phyloP scores from a whole-genome alignment of 2,888 invertebrate genomes.

The Brachylomia viminalis region DNA sequence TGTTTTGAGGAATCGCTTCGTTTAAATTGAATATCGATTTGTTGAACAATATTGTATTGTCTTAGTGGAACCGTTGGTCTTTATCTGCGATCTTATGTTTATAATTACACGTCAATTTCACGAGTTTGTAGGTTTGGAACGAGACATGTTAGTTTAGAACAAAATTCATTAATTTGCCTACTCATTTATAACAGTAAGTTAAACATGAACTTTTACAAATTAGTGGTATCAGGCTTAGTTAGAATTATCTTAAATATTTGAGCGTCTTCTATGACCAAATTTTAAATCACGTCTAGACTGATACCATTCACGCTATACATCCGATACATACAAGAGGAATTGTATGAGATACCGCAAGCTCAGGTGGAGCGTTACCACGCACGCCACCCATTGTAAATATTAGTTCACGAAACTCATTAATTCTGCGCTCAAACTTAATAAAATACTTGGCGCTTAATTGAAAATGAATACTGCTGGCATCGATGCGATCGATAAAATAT shows the following conservation, averaged over 20 bases:
- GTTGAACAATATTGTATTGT: slow-evolving; percentile 71
- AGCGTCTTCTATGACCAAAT: background rate
- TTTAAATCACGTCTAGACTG: slow-evolving; percentile 63
- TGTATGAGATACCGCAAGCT: slow-evolving; percentile 73
- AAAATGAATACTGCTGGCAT: slow-evolving; percentile 89
- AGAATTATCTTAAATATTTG: background rate
- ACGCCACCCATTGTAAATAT: slow-evolving; percentile 89
- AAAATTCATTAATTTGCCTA: background rate
- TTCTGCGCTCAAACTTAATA: slow-evolving; percentile 90
- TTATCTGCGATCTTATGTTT: slow-evolving; percentile 40
- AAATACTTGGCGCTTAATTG: slow-evolving; percentile 91
- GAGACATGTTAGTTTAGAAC: background rate
- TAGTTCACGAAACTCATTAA: slow-evolving; percentile 91
- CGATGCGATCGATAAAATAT: slow-evolving; percentile 90
- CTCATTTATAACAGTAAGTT: background rate
- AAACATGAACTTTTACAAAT: background rate
- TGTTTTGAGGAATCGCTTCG: slow-evolving; percentile 81
- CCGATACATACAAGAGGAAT: slow-evolving; percentile 59
- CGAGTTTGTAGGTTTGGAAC: slow-evolving; percentile 14
- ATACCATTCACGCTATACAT: slow-evolving; percentile 50
- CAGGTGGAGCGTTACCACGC: slow-evolving; percentile 78
- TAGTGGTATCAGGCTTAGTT: background rate
- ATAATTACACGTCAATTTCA: slow-evolving; percentile 36
- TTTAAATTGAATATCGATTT: slow-evolving; percentile 89
- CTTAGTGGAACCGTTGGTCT: slow-evolving; percentile 68